A percentile compares a stretch with the other conserved stretches of the same genome.
Evolutionary conservation across 2,888 invertebrate genomes (phyloP).

Genomic region (Leptura quadrifasciata): DNA sequence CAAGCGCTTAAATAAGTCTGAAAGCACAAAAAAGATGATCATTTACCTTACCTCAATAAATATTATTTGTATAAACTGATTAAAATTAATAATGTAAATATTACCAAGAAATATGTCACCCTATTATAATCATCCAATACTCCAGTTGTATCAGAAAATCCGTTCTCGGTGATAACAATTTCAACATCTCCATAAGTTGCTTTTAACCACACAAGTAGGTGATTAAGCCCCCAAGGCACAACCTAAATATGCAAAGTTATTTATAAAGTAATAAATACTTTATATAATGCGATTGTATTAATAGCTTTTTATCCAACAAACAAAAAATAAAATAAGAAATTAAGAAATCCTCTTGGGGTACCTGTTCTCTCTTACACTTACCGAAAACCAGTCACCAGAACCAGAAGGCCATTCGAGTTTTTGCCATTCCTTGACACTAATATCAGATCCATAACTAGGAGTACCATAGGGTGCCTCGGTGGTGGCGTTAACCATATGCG

Average conservation of each 20-base stretch:
- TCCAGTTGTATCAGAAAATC: slow-evolving; percentile 71
- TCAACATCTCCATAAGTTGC: slow-evolving; percentile 72
- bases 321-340: not conserved
- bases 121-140: slow-evolving; percentile 33
- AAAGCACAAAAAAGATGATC: slow-evolving; percentile 8
- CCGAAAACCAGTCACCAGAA: slow-evolving; percentile 65
- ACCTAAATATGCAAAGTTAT: slow-evolving; percentile 12
- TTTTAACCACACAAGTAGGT: slow-evolving; percentile 72
- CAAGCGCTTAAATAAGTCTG: slow-evolving; percentile 50
- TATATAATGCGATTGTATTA: not conserved
- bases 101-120: slow-evolving; percentile 37
- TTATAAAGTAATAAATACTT: not conserved
- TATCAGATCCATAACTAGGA: slow-evolving; percentile 64
- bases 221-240: slow-evolving; percentile 76
- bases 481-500: slow-evolving; percentile 72
- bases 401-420: slow-evolving; percentile 65
- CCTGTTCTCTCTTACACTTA: no score
- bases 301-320: not conserved
- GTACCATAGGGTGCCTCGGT: slow-evolving; percentile 36
- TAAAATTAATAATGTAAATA: not conserved
- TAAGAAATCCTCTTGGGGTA: no score
- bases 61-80: not conserved
- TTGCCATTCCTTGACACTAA: slow-evolving; percentile 71
- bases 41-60: not conserved
- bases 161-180: slow-evolving; percentile 77